Base-by-base conservation (phyloP, 2,113 vertebrate species). In the Scytalopus superciliaris region DNA sequence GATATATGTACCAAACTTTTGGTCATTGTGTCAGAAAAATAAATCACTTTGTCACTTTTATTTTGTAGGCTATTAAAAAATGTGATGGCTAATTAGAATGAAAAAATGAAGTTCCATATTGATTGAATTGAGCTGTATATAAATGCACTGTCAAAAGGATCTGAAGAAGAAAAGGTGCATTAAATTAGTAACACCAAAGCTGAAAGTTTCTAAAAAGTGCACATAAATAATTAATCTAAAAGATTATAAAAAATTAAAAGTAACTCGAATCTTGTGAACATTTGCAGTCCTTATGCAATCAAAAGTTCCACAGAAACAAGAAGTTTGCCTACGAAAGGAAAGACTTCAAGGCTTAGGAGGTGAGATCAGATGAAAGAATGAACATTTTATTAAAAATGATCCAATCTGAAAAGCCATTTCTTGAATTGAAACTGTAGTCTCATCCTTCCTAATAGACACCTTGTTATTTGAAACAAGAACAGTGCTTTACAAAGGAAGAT, bases 51-150 rank as follows among this genome's bases (percentile, higher is more conserved):
- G 27, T 84, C 28, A 45, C 73, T 68, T 82, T 89, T 85, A 44
- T 78, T 94, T 91, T 85, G 28, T 60, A 81, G 55, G 44, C 47
- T 74, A 74, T 94, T 95, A 96, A 83, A 75, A 82, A 95, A 63
- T 60, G 16, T 94, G 89, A 88, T 1, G 3, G 76, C 80, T 95
- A 93, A 96, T 97, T 96, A 91, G 91, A 96, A 59, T 74, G 27
- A 78, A 77, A 93, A 80, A 82, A 84, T 35, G 19, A 64, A 45
- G 11, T 60, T 90, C 8, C 21, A 80, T 94, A 72, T 66, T 74
- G 67, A 73, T 70, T 84, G 72, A 69, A 78, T 27, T 56, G 64
- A 96, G 44, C 84, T 90, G 56, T 57, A 47, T 53, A 78, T 63
- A 55, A 85, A n/a, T 13, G 4, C 22, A 16, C 15, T 75, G 50